Percentiles rank a stretch among this genome's conserved stretches.
These are phyloP conservation scores for Aplidium turbinatum DNA, from an alignment of 23 tunicate genomes.

Conservation along the genomic window DNA sequence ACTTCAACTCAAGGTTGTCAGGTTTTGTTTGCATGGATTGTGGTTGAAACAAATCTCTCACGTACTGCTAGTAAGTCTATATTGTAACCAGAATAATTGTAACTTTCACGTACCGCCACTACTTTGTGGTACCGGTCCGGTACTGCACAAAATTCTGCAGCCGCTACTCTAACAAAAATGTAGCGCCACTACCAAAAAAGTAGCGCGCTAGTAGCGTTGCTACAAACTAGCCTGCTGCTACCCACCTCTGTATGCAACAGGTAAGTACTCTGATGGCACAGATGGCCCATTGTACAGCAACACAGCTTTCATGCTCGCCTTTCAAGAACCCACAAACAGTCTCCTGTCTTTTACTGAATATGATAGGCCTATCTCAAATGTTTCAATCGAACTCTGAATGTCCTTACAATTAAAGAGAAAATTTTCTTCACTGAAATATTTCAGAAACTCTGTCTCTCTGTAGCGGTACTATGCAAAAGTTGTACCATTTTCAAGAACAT, in stretches of 20 bases:
- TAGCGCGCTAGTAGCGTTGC: too few species aligned
- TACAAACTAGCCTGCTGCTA: too few species aligned
- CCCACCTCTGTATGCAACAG: conserved; percentile 26
- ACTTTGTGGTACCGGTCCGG: too few species aligned
- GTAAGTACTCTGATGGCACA: conserved; percentile 15
- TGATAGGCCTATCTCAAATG: conserved; percentile 18
- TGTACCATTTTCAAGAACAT: conserved; percentile 24
- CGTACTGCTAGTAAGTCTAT: too few species aligned
- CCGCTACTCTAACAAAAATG: too few species aligned
- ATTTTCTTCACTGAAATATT: conserved; percentile 4
- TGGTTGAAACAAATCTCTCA: too few species aligned
- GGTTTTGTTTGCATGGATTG: too few species aligned
- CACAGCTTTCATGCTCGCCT: conserved; percentile 31
- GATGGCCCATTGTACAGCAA: conserved; percentile 26
- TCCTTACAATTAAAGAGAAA: conserved; percentile 13
- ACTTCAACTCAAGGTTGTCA: too few species aligned
- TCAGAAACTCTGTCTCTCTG: background rate
- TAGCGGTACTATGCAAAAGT: conserved; percentile 11
- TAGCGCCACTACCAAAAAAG: too few species aligned
- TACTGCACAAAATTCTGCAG: too few species aligned
- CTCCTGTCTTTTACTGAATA: conserved; percentile 12
- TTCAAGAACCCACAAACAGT: conserved; percentile 11
- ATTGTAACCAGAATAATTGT: too few species aligned
- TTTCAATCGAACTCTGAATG: conserved; percentile 12
- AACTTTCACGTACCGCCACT: too few species aligned